These are phyloP conservation scores for Pseudomyrmex concolor DNA, from an alignment of 1,140 invertebrate genomes.

Conservation along the genomic window DNA sequence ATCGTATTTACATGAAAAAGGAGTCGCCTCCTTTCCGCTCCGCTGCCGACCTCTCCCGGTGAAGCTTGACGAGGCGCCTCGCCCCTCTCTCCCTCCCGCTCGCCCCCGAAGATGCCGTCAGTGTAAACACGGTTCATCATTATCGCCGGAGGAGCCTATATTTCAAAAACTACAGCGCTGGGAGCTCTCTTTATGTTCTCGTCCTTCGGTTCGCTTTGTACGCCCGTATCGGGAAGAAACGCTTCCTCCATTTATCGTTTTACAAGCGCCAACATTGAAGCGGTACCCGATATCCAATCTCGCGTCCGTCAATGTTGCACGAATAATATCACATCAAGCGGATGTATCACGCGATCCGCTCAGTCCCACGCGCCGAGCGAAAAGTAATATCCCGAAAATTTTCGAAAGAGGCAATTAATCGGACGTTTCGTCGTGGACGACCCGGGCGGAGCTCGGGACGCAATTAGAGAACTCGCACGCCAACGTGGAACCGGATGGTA, in stretches of 20 bases:
- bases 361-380: background rate
- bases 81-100: slow-evolving; percentile 33
- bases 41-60: slow-evolving; percentile 62
- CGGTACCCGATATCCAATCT: slow-evolving; percentile 28
- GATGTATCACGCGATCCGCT: background rate
- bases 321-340: slow-evolving; percentile 3
- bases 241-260: slow-evolving; percentile 36
- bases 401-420: background rate
- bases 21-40: slow-evolving; percentile 75
- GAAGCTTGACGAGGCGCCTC: slow-evolving; percentile 71
- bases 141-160: slow-evolving; percentile 82
- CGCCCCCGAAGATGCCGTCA: slow-evolving; percentile 72
- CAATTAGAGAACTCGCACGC: slow-evolving; percentile 50
- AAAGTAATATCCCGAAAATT: slow-evolving; percentile 2
- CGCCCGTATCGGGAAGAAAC: slow-evolving; percentile 63
- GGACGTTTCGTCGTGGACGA: background rate
- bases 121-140: slow-evolving; percentile 84
- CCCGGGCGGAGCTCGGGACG: background rate
- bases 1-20: slow-evolving; percentile 86
- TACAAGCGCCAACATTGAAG: slow-evolving; percentile 6
- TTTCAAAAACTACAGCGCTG: slow-evolving; percentile 73
- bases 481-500: slow-evolving; percentile 43
- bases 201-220: slow-evolving; percentile 57
- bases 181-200: background rate
- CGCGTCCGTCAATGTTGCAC: slow-evolving; percentile 28